These are phyloP conservation scores for Pharmacophagus antenor DNA, from an alignment of 2,888 invertebrate genomes.

Conservation along the genomic window DNA sequence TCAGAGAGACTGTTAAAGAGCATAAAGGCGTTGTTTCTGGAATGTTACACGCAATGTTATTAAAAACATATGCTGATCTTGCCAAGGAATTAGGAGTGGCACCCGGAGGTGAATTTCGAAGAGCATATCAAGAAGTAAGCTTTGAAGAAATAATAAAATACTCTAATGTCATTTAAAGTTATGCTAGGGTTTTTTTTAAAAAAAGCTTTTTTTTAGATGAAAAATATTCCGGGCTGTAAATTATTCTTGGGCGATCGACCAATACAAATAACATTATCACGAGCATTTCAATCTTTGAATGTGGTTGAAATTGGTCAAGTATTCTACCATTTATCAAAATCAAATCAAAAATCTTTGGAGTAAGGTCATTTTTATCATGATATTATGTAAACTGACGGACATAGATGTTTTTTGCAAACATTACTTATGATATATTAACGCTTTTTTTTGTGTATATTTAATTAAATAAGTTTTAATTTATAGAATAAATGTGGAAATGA, in stretches of 20 bases:
- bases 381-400: neutral
- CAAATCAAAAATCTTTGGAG: conserved; percentile 68
- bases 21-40: conserved; percentile 65
- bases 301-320: conserved; percentile 72
- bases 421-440: too few species aligned
- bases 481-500: too few species aligned
- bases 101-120: conserved; percentile 72
- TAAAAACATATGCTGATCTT: conserved; percentile 74
- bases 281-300: conserved; percentile 69
- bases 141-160: neutral
- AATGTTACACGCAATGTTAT: conserved; percentile 71
- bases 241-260: conserved; percentile 72
- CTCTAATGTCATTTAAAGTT: neutral
- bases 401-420: too few species aligned
- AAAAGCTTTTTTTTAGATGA: conserved; percentile 66
- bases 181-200: too few species aligned
- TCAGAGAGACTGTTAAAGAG: conserved; percentile 67
- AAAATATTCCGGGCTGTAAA: conserved; percentile 73
- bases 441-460: too few species aligned
- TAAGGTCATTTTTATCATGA: conserved; percentile 39
- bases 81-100: conserved; percentile 74
- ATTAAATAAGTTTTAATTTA: too few species aligned
- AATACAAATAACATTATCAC: conserved; percentile 71
- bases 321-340: conserved; percentile 64
- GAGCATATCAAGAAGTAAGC: conserved; percentile 71